A percentile compares a stretch with the other conserved stretches of the same genome.
phyloP scores from a whole-genome alignment of 2,113 vertebrate species.

The Xiphorhynchus elegans region DNA sequence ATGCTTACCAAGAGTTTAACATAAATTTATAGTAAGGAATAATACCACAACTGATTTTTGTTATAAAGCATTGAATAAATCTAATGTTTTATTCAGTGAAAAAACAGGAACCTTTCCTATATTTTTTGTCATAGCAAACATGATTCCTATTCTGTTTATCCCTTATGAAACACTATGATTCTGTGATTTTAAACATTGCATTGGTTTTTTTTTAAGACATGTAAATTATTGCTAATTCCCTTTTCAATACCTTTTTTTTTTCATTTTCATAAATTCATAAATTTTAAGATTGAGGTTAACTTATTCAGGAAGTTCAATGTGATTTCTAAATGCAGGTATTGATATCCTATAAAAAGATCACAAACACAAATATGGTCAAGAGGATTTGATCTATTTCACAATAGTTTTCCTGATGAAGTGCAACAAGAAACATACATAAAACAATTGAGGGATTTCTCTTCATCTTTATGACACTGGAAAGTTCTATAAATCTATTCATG shows the following conservation, averaged over 20 bases:
- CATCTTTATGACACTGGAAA: constrained; percentile 10
- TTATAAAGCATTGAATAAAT: neutral
- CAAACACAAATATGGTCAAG: neutral
- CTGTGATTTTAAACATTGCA: neutral
- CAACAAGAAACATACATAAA: neutral
- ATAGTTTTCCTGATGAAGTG: neutral
- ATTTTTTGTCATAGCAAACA: neutral
- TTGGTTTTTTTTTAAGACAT: neutral
- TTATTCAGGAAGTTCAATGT: neutral
- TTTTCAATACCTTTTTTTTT: neutral
- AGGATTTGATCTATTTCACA: neutral
- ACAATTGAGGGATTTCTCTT: neutral
- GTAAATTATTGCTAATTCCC: neutral
- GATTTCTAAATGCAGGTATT: neutral
- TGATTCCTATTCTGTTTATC: neutral
- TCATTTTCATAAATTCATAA: neutral
- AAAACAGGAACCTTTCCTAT: neutral
- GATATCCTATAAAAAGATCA: neutral
- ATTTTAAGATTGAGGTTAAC: neutral
- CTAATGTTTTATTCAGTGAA: neutral
- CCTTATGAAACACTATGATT: neutral
- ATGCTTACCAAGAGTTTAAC: neutral
- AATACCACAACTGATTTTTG: neutral
- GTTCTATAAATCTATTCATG: constrained; percentile 15
- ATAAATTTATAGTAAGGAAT: neutral